Evolutionary conservation across 2,888 invertebrate genomes (phyloP).

Genomic region (Pristionchus maxplancki): DNA sequence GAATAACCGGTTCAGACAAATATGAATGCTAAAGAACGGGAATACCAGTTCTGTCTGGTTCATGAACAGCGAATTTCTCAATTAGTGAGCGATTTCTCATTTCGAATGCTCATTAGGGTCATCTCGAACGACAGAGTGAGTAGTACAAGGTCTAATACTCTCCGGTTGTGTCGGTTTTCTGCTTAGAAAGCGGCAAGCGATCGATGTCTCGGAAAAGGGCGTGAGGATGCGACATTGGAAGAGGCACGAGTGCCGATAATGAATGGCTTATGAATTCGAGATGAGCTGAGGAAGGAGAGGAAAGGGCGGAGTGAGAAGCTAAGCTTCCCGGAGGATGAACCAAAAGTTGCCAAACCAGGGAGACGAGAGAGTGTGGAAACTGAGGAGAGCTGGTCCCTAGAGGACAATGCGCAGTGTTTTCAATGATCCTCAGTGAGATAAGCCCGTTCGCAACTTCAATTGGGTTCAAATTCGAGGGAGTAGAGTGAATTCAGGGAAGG

Average conservation of each 20-base stretch:
- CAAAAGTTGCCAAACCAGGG: background rate
- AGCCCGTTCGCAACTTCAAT: background rate
- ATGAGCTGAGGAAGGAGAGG: conserved; percentile 8
- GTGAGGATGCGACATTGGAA: background rate
- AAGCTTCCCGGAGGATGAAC: background rate
- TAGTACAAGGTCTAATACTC: too few relatives aligned
- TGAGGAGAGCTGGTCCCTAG: background rate
- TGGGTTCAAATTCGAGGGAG: background rate
- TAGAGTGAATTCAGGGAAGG: too few relatives aligned
- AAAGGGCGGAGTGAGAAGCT: background rate
- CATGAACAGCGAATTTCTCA: too few relatives aligned
- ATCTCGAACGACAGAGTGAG: too few relatives aligned
- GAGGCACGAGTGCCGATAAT: conserved; percentile 36
- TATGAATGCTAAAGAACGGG: too few relatives aligned
- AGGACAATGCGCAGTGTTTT: too few relatives aligned
- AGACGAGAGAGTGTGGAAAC: background rate
- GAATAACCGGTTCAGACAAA: too few relatives aligned
- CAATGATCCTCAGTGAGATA: background rate
- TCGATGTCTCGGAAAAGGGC: background rate
- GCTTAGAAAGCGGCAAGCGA: too few relatives aligned
- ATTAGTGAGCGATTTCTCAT: too few relatives aligned
- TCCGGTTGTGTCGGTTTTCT: too few relatives aligned
- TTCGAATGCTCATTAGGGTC: too few relatives aligned
- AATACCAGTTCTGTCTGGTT: too few relatives aligned
- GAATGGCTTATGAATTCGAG: conserved; percentile 30